Evolutionary conservation across 2,888 invertebrate species (phyloP), one percentile per base, ranked within the genome.

Genomic region (Nesidiocoris tenuis): DNA sequence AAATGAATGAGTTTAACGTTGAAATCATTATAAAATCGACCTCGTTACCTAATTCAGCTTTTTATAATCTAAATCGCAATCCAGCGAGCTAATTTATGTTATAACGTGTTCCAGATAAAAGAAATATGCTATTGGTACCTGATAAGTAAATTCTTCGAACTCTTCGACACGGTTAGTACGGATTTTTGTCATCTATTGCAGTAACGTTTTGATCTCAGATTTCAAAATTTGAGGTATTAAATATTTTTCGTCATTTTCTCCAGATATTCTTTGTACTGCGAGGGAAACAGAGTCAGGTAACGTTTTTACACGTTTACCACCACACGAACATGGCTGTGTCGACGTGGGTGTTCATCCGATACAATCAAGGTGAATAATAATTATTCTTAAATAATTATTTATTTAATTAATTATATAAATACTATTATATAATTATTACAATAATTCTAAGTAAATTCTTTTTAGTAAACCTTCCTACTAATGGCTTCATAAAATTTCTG

Each of bases 231-330:
- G n/a, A n/a, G n/a, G n/a, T n/a, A n/a, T n/a, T n/a, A n/a, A n/a
- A n/a, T n/a, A n/a, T n/a, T n/a, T n/a, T n/a, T n/a, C n/a, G n/a
- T n/a, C n/a, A 1, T 25, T 54, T 79, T 83, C 70, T 80, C 66
- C 78, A 85, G 86, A 81, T 86, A 77, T 87, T 88, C 81, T 88
- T 88, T 81, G 85, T 88, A 16, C 81, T 88, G 77, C 83, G 87
- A 55, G 87, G 88, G 82, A 88, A 88, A 81, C 84, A 85, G 80
- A 86, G 84, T 78, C 88, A 88, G 81, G 86, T 88, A 59, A 84
- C 87, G 5, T 87, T 87, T 80, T 84, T 87, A 17, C 88, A 88
- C 80, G 87, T 88, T 19, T 88, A 87, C 80, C 88, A 88, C 81
- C 88, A 88, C 81, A 82, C 84, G 12, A 82, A 84, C 76, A 85